A percentile compares a stretch with the other conserved stretches of the same genome.
phyloP scores from a whole-genome alignment of 2,888 invertebrate species.

The Stenodema calcarata region DNA sequence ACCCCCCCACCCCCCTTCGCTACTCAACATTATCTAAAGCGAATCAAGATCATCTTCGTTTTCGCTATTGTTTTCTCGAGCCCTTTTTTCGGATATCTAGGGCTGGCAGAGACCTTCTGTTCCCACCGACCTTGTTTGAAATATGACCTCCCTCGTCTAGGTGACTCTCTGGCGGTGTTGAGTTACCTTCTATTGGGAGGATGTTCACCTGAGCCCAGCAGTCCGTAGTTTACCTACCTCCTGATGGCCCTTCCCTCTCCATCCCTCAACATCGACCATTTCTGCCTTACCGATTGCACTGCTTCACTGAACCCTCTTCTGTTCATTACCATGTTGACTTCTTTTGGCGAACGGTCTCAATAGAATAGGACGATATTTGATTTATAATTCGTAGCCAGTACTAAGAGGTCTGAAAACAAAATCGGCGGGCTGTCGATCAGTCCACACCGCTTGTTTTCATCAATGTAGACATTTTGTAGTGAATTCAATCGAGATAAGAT shows the following conservation, averaged over 20 bases:
- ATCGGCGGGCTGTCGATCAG: too few species aligned
- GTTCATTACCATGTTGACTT: neutral
- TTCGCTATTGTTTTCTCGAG: neutral
- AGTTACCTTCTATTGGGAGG: constrained; percentile 12
- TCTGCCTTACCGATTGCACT: neutral
- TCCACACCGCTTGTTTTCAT: too few species aligned
- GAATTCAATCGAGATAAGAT: too few species aligned
- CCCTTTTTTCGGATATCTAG: neutral
- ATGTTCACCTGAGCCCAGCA: constrained; percentile 30
- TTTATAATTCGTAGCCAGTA: too few species aligned
- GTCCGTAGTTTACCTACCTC: neutral
- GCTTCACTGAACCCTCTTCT: neutral
- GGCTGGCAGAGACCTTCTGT: neutral
- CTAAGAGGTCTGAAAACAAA: neutral
- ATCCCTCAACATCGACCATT: neutral
- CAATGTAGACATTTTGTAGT: too few species aligned
- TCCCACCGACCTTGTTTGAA: constrained; percentile 31
- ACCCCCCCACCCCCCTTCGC: neutral
- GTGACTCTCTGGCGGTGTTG: neutral
- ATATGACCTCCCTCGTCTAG: constrained; percentile 4
- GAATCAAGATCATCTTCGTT: constrained; percentile 27
- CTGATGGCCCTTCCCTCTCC: neutral
- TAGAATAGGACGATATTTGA: neutral
- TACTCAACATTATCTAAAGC: neutral
- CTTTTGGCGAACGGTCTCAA: neutral